Evolutionary conservation across 1,140 invertebrate genomes (phyloP).

Genomic region (Gryllus bimaculatus): DNA sequence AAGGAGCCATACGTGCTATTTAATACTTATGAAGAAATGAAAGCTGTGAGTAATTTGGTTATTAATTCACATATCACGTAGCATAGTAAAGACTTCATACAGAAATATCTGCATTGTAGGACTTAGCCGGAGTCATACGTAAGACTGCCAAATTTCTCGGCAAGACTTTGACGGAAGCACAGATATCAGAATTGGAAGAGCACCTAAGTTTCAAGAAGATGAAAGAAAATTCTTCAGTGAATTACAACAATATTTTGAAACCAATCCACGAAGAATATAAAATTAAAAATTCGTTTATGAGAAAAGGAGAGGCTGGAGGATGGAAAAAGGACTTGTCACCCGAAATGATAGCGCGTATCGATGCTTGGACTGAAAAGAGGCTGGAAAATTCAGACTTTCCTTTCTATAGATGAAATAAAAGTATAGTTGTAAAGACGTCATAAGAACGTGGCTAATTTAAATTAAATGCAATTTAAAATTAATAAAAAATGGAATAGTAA

Average conservation of each 20-base stretch:
- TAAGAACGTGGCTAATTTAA: too few species aligned
- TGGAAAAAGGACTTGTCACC: constrained; percentile 51
- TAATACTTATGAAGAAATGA: constrained; percentile 39
- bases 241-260: background rate
- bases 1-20: constrained; percentile 36
- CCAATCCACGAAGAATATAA: too few species aligned
- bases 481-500: too few species aligned
- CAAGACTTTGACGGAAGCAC: constrained; percentile 19
- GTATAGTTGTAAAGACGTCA: background rate
- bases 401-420: background rate
- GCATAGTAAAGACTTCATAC: too few species aligned
- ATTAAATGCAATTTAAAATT: too few species aligned
- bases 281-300: constrained; percentile 38
- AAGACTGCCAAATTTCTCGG: constrained; percentile 23
- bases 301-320: constrained; percentile 45
- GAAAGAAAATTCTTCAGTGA: constrained; percentile 31
- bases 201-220: constrained; percentile 34
- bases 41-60: constrained; percentile 24
- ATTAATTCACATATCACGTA: too few species aligned
- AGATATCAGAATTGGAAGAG: constrained; percentile 14
- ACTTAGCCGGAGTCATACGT: constrained; percentile 22
- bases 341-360: constrained; percentile 42
- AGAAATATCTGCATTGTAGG: constrained; percentile 9
- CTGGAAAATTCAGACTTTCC: background rate
- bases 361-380: constrained; percentile 39